Evolutionary conservation across 2,797 vertebrate species (phyloP).

Genomic region (Picus viridis): DNA sequence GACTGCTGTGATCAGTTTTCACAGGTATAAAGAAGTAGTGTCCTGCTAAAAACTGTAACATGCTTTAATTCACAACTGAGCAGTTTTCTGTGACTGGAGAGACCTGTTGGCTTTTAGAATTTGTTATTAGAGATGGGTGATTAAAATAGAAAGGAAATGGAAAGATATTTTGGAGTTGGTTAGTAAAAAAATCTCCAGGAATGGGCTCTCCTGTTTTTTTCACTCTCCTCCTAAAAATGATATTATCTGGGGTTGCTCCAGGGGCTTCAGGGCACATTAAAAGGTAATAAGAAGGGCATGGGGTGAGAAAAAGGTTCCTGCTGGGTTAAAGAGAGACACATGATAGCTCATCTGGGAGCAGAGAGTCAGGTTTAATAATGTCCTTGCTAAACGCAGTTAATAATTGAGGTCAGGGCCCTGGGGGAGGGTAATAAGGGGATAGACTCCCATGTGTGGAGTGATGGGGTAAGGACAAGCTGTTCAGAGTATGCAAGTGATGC

Average conservation of each 20-base stretch:
- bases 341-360: constrained; percentile 80
- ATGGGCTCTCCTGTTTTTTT: neutral
- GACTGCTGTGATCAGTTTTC: constrained; percentile 28
- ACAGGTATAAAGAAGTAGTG: neutral
- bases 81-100: neutral
- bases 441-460: constrained; percentile 68
- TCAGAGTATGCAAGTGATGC: neutral
- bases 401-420: constrained; percentile 82
- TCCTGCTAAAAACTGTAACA: neutral
- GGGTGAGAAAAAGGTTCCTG: constrained; percentile 82
- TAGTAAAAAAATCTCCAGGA: constrained; percentile 41
- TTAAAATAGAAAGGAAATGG: constrained; percentile 28
- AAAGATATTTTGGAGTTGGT: neutral
- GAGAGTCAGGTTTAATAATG: constrained; percentile 83
- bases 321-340: constrained; percentile 77
- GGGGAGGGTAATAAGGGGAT: constrained; percentile 74
- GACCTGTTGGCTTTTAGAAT: neutral
- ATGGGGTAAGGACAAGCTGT: constrained; percentile 11
- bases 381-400: constrained; percentile 77
- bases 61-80: neutral
- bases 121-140: neutral
- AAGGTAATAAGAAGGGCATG: constrained; percentile 82
- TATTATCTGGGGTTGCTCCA: constrained; percentile 45
- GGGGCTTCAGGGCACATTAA: constrained; percentile 68
- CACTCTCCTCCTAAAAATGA: constrained; percentile 25